These are phyloP conservation scores for Tinamus guttatus DNA, from an alignment of 2,113 vertebrate species.

Conservation along the genomic window DNA sequence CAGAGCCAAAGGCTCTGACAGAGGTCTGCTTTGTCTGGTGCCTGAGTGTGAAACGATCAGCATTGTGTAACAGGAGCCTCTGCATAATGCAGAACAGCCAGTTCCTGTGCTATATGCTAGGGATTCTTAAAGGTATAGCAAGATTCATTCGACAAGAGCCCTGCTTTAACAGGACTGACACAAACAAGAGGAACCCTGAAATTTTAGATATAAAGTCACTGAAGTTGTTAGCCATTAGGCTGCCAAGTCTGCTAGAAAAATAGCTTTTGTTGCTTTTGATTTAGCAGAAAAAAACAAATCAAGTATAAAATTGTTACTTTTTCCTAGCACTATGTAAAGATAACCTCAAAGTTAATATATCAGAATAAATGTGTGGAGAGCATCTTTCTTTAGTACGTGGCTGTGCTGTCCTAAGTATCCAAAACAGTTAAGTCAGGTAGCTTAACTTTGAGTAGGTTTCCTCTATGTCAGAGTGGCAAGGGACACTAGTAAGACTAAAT, in stretches of 20 bases:
- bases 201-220: neutral
- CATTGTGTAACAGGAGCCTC: neutral
- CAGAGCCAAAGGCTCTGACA: neutral
- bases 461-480: neutral
- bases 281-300: neutral
- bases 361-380: neutral
- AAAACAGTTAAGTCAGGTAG: neutral
- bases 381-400: neutral
- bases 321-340: neutral
- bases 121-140: neutral
- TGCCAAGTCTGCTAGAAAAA: neutral
- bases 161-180: neutral
- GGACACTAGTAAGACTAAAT: neutral
- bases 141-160: neutral
- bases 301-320: neutral
- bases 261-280: neutral
- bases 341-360: neutral
- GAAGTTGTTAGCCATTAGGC: neutral
- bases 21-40: neutral
- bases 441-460: neutral
- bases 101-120: neutral
- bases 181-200: neutral
- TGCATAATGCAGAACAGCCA: neutral
- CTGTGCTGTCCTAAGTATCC: neutral
- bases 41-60: neutral